These are phyloP conservation scores for Drosophila monieri DNA, from an alignment of 2,888 invertebrate genomes.

Conservation along the genomic window DNA sequence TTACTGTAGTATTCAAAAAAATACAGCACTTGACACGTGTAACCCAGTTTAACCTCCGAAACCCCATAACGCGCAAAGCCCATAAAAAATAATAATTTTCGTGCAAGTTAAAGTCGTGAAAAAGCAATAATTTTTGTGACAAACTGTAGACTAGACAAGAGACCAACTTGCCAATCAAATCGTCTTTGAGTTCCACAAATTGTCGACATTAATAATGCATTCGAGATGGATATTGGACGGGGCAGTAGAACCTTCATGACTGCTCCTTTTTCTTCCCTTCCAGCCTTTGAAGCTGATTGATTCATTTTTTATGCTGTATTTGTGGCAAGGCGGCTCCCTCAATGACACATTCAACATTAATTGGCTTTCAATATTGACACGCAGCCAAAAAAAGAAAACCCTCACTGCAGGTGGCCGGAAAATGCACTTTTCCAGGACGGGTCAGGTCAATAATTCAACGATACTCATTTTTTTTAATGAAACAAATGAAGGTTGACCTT, in stretches of 20 bases:
- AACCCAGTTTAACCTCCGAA: not conserved
- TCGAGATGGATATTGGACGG: not conserved
- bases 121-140: too few species aligned
- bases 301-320: not conserved
- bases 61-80: not conserved
- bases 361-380: conserved; percentile 53
- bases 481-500: not conserved
- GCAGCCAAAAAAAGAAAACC: conserved; percentile 6
- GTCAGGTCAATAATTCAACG: not conserved
- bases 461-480: too few species aligned
- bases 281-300: too few species aligned
- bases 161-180: not conserved
- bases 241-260: not conserved
- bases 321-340: conserved; percentile 18
- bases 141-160: too few species aligned
- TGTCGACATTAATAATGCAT: not conserved
- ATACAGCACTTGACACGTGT: not conserved
- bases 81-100: not conserved
- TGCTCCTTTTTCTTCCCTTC: not conserved
- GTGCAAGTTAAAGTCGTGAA: too few species aligned
- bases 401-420: conserved; percentile 26
- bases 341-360: conserved; percentile 29
- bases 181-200: not conserved
- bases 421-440: not conserved
- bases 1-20: not conserved